Conservation (phyloP, 64 coral and sea anemone genomes). For the Montipora capricornis region DNA sequence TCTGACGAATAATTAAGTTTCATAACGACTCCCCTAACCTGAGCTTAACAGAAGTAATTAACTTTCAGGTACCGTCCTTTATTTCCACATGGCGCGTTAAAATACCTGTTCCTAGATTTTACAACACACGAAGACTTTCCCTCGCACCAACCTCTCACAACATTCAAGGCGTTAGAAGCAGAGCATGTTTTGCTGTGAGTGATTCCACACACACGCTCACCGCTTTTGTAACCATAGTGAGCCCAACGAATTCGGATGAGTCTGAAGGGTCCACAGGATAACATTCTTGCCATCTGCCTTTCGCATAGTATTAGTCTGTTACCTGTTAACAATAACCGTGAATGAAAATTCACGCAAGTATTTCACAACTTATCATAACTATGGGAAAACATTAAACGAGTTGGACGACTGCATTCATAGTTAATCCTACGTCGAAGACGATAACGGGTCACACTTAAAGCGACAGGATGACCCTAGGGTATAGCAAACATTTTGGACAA, state of each 20-base stretch:
- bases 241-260: neutral
- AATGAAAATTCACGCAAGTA: neutral
- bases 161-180: neutral
- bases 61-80: constrained; percentile 9
- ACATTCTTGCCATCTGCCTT: neutral
- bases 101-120: neutral
- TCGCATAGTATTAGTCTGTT: neutral
- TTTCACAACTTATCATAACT: too few species aligned
- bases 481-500: too few species aligned
- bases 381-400: too few species aligned
- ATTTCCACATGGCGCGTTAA: constrained; percentile 1
- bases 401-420: too few species aligned
- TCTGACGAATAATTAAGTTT: too few species aligned
- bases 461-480: too few species aligned
- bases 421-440: too few species aligned
- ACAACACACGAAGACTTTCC: neutral
- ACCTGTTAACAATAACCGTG: neutral
- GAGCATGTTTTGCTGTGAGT: neutral
- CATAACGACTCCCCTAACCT: too few species aligned
- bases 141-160: neutral
- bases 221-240: constrained; percentile 7
- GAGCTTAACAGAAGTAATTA: neutral
- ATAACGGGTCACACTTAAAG: too few species aligned
- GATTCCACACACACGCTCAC: constrained; percentile 4
- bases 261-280: neutral